phyloP scores from a whole-genome alignment of 2,797 vertebrate genomes.

The Amazonetta brasiliensis region DNA sequence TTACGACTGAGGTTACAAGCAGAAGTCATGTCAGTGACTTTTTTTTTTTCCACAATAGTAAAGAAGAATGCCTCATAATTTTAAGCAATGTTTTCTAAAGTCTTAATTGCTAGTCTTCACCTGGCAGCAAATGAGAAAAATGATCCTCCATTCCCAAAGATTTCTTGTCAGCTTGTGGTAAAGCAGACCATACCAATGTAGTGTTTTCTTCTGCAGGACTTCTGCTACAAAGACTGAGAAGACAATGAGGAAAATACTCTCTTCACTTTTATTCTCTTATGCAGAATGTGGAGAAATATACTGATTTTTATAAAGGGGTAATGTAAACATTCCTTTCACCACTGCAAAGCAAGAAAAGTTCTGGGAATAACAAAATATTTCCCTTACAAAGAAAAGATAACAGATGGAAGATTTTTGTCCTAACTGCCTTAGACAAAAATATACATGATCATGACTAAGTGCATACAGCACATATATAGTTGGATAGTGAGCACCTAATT shows the following conservation, averaged over 20 bases:
- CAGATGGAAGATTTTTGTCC: background rate
- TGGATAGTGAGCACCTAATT: background rate
- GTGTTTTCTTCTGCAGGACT: background rate
- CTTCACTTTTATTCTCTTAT: background rate
- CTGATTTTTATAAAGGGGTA: background rate
- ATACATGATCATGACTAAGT: background rate
- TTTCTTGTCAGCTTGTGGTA: background rate
- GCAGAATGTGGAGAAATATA: background rate
- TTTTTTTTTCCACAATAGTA: background rate
- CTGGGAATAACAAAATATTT: background rate
- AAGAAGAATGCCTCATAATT: background rate
- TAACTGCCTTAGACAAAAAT: background rate
- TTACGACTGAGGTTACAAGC: background rate
- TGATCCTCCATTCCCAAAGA: background rate
- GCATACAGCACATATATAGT: background rate
- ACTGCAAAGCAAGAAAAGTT: background rate
- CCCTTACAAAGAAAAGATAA: background rate
- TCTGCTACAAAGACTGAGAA: background rate
- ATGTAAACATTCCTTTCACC: background rate
- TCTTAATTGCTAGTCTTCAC: background rate
- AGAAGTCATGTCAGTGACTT: background rate
- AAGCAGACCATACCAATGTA: background rate
- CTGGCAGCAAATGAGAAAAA: background rate
- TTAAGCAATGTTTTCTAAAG: background rate
- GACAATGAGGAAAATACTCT: background rate